phyloP scores from a whole-genome alignment of 2,797 vertebrate genomes.

The Lacerta bilineata region DNA sequence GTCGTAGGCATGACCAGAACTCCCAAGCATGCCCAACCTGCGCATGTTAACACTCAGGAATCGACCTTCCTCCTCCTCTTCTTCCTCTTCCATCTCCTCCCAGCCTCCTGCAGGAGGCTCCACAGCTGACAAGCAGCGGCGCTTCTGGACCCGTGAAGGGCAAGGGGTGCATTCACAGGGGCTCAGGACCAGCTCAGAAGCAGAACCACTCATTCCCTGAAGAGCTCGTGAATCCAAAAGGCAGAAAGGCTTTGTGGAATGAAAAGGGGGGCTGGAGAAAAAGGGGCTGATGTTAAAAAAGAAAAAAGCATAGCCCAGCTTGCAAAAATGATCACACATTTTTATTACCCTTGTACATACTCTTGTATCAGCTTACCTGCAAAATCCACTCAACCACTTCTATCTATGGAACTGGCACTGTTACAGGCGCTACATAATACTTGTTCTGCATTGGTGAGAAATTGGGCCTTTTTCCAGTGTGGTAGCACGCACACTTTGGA shows the following conservation, averaged over 20 bases:
- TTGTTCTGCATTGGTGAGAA: too few species aligned
- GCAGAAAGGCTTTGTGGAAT: background rate
- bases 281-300: background rate
- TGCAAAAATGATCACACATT: background rate
- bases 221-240: background rate
- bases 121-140: constrained; percentile 52
- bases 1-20: constrained; percentile 61
- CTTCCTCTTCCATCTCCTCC: background rate
- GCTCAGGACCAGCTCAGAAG: constrained; percentile 25
- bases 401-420: too few species aligned
- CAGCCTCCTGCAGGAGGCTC: constrained; percentile 49
- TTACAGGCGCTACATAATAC: too few species aligned
- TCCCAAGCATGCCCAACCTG: constrained; percentile 20
- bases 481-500: too few species aligned
- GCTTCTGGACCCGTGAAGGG: constrained; percentile 19
- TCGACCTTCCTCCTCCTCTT: background rate
- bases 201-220: constrained; percentile 47
- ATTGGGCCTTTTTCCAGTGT: too few species aligned
- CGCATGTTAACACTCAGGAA: constrained; percentile 52
- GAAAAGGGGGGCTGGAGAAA: background rate
- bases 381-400: background rate
- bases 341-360: background rate
- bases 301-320: background rate
- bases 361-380: background rate
- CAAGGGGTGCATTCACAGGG: constrained; percentile 7